Percentiles rank a stretch among this genome's conserved stretches.
Evolutionary conservation across 1,140 invertebrate genomes (phyloP).

Genomic region (Euglossa dilemma): DNA sequence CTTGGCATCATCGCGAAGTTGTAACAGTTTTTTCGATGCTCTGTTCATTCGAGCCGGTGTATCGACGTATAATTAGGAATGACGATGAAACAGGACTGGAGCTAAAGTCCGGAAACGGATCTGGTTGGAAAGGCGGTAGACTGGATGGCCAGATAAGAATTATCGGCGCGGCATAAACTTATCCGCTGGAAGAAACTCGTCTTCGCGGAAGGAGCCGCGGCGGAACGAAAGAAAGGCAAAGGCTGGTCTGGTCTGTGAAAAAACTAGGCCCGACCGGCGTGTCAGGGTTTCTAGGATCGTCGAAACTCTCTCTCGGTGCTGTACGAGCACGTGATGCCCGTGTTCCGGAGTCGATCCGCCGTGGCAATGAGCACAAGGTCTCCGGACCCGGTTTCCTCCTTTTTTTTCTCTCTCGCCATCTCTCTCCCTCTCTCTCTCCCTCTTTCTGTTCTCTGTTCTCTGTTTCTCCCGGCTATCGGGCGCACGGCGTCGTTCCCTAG

Average conservation of each 20-base stretch:
- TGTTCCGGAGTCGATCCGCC: conserved; percentile 34
- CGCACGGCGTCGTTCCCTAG: conserved; percentile 1
- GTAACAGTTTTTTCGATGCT: too few relatives aligned
- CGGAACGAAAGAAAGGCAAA: neutral
- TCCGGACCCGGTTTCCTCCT: conserved; percentile 43
- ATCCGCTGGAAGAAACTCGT: neutral
- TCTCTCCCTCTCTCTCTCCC: neutral
- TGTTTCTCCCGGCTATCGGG: conserved; percentile 1
- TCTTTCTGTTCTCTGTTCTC: neutral
- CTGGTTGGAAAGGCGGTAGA: neutral
- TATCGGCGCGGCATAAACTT: neutral
- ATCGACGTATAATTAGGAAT: too few relatives aligned
- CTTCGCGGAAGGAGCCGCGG: neutral
- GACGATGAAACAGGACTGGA: too few relatives aligned
- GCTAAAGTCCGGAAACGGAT: neutral
- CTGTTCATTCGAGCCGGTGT: too few relatives aligned
- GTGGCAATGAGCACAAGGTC: conserved; percentile 54
- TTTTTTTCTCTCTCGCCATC: conserved; percentile 8
- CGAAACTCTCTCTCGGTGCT: conserved; percentile 44
- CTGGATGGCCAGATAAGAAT: neutral
- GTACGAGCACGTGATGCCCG: conserved; percentile 13
- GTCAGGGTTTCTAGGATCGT: conserved; percentile 60
- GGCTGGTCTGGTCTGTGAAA: neutral
- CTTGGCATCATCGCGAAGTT: too few relatives aligned
- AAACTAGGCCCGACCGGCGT: conserved; percentile 25